Evolutionary conservation across 2,113 vertebrate genomes (phyloP), one percentile per base, ranked within the genome.

Genomic region (Prionailurus bengalensis): DNA sequence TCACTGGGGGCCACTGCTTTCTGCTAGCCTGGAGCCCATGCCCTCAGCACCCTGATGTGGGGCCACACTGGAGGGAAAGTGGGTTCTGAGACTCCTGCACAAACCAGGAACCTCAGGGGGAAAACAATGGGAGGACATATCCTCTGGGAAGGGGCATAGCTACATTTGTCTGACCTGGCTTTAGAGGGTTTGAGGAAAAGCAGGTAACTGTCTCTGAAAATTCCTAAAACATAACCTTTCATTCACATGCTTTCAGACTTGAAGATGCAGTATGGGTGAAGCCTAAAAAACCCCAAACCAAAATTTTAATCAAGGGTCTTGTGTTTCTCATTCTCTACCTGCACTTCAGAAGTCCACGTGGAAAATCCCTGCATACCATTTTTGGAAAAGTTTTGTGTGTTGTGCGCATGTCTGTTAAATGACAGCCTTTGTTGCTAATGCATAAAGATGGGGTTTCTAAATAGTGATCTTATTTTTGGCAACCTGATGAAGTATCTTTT

Each of bases 271-370:
- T 25, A 27, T 13, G 31, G 19, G 53, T 45, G 31, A 76, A 31
- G 48, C 16, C 48, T 6, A 61, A 39, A 45, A 53, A 25, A 3
- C 1, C 2, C 23, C 13, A 78, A 63, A 39, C 16, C 68, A 23
- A 45, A 10, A 65, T 73, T 39, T 39, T 65, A 42, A 65, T 71
- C 53, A 68, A 68, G 29, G 12, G 15, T 27, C 23, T 55, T 4
- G 0, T 55, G 25, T 51, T 92, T 86, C 87, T 63, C 29, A 58
- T 53, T 93, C 25, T 85, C 31, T 31, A 27, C 25, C 51, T 68
- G 36, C 2, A 0, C 42, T 65, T 36, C 2, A 0, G 1, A 78
- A 23, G 53, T 25, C 42, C 53, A 15, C 12, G 7, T 14, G 27
- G 29, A 66, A 66, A 91, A 84, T 36, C 29, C 17, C 33, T n/a